phyloP scores from a whole-genome alignment of 2,888 invertebrate genomes.

The Agriopis leucophaearia region DNA sequence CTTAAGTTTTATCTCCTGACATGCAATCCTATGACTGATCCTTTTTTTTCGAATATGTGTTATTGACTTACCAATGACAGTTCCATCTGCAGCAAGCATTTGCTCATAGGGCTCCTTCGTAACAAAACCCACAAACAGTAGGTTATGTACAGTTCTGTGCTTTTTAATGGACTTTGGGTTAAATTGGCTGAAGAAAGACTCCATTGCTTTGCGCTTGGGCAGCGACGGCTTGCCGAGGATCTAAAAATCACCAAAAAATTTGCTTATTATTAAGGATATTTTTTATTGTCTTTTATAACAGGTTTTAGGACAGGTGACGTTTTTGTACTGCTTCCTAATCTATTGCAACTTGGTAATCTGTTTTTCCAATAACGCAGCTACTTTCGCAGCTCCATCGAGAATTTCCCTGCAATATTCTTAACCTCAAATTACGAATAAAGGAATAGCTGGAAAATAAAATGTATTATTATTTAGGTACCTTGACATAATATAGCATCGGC shows the following conservation, averaged over 20 bases:
- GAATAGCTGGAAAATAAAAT: too few species aligned
- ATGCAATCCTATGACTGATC: too few species aligned
- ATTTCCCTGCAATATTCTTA: too few species aligned
- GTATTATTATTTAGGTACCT: not conserved
- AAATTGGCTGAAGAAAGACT: conserved; percentile 65
- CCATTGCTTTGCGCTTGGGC: conserved; percentile 68
- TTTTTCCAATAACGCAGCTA: too few species aligned
- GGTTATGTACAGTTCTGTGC: conserved; percentile 65
- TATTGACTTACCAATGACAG: conserved; percentile 62
- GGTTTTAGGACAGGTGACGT: too few species aligned
- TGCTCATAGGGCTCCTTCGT: conserved; percentile 61
- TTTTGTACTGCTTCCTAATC: too few species aligned
- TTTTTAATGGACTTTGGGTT: conserved; percentile 71
- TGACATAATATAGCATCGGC: not conserved
- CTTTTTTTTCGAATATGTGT: not conserved
- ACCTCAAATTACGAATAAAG: too few species aligned
- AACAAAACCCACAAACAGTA: conserved; percentile 69
- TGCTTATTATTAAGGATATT: too few species aligned
- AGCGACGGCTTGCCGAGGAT: conserved; percentile 66
- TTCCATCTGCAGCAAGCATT: conserved; percentile 62
- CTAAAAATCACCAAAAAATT: conserved; percentile 44
- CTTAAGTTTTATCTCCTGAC: too few species aligned
- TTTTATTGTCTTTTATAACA: too few species aligned
- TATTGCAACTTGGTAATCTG: too few species aligned
- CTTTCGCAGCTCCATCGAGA: too few species aligned